phyloP scores from a whole-genome alignment of 2,888 invertebrate genomes.

The Dicranocentrus wangi region DNA sequence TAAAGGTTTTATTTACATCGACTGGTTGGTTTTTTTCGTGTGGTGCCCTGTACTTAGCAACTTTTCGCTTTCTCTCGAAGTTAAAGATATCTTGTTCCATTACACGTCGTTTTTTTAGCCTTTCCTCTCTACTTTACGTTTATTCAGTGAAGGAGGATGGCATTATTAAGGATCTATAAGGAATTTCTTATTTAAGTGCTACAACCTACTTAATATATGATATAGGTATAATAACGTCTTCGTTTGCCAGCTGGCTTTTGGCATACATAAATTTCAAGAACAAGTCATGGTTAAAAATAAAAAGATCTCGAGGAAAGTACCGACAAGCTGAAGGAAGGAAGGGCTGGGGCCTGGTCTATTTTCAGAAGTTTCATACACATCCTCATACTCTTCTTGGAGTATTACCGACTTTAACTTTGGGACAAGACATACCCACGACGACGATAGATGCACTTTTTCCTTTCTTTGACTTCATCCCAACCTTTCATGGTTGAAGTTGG shows the following conservation, averaged over 20 bases:
- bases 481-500: constrained; percentile 39
- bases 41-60: background rate
- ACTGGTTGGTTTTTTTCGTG: background rate
- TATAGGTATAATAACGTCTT: no score
- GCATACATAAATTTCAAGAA: constrained; percentile 51
- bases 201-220: no score
- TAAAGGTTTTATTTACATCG: background rate
- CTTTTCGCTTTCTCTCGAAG: constrained; percentile 24
- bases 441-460: constrained; percentile 35
- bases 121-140: background rate
- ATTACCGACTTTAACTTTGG: no score
- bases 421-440: background rate
- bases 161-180: no score
- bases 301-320: constrained; percentile 2
- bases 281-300: constrained; percentile 26
- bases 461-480: constrained; percentile 14
- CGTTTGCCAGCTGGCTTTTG: constrained; percentile 56
- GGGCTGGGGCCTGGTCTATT: background rate
- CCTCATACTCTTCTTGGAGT: no score
- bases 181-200: no score
- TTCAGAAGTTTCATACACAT: background rate
- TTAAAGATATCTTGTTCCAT: constrained; percentile 18
- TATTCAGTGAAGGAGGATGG: no score
- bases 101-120: background rate
- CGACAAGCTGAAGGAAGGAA: constrained; percentile 21